Percentiles rank a stretch among this genome's conserved stretches.
Conservation (phyloP, 2,797 vertebrate genomes). For the Malurus leucopterus region DNA sequence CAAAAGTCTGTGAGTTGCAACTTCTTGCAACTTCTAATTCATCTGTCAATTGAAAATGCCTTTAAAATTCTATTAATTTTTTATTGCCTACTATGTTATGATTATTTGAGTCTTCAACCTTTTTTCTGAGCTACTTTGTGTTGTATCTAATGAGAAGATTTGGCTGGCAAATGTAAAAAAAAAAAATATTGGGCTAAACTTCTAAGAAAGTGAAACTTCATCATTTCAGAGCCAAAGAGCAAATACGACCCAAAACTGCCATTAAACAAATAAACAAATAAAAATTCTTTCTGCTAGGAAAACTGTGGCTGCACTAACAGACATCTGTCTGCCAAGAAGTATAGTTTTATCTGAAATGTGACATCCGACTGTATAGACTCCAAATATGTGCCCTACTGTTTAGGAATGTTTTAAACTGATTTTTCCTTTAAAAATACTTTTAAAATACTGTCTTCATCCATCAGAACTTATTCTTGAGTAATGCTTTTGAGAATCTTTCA, state of each 20-base stretch:
- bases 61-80: background rate
- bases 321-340: background rate
- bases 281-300: background rate
- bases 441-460: background rate
- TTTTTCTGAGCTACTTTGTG: background rate
- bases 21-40: background rate
- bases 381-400: background rate
- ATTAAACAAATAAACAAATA: background rate
- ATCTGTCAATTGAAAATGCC: background rate
- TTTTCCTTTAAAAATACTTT: background rate
- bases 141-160: background rate
- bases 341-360: background rate
- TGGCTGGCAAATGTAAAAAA: background rate
- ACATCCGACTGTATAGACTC: background rate
- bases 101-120: background rate
- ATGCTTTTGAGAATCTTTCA: background rate
- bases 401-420: background rate
- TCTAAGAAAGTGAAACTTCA: background rate
- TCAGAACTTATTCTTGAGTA: background rate
- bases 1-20: background rate
- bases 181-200: background rate
- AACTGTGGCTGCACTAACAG: background rate
- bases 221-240: background rate
- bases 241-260: background rate
- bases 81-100: background rate